Evolutionary conservation across 2,888 invertebrate species (phyloP).

Genomic region (Drosophila dives): DNA sequence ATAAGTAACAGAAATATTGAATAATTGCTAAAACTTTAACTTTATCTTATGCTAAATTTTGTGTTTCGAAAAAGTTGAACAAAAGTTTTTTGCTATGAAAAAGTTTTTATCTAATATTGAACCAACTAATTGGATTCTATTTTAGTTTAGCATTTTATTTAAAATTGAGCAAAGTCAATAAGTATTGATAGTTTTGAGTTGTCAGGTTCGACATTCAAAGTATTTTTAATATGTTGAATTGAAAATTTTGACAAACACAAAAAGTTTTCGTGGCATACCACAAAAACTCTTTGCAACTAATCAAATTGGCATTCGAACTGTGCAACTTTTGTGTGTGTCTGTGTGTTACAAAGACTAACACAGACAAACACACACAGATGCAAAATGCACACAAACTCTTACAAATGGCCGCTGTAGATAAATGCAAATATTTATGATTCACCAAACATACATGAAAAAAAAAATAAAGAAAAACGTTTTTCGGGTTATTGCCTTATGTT

Average conservation of each 20-base stretch:
- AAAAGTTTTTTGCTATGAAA: background rate
- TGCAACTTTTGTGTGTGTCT: conserved; percentile 30
- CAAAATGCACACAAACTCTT: conserved; percentile 2
- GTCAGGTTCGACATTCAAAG: conserved; percentile 13
- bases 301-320: conserved; percentile 58
- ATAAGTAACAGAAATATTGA: background rate
- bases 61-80: background rate
- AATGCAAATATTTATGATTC: conserved; percentile 55
- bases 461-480: conserved; percentile 2
- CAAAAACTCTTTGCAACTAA: conserved; percentile 59
- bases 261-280: conserved; percentile 47
- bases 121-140: conserved; percentile 13
- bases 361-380: background rate
- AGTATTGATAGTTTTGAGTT: conserved; percentile 5
- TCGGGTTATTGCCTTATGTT: conserved; percentile 6
- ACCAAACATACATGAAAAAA: background rate
- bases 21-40: background rate
- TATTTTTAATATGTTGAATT: conserved; percentile 35
- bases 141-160: conserved; percentile 15
- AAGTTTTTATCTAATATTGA: conserved; percentile 21
- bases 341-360: conserved; percentile 4
- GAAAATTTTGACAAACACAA: conserved; percentile 24
- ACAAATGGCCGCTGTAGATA: conserved; percentile 32
- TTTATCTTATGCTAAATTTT: background rate
- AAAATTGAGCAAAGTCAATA: background rate